Evolutionary conservation across 1,140 invertebrate species (phyloP), one percentile per base, ranked within the genome.

Genomic region (Conopomorpha cramerella): DNA sequence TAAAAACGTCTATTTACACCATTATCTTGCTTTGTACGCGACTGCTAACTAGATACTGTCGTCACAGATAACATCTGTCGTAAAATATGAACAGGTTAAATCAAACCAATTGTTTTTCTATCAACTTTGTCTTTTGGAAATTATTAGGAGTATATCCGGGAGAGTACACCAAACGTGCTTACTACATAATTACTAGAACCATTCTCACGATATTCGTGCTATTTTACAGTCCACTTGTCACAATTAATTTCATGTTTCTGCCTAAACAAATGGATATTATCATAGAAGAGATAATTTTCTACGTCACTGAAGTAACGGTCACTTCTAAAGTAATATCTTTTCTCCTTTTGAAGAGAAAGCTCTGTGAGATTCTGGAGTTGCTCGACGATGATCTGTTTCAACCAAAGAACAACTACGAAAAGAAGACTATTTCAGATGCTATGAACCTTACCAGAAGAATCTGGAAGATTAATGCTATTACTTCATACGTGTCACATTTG

Each of bases 341-440:
- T 38, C 18, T 56, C 8, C 29, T 53, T 10, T 40, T 49, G 45
- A 46, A 36, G 16, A 34, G 48, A 7, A 55, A 57, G 36, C 49
- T 68, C 16, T 35, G 15, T 11, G 35, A 52, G 18, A 41, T 68
- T 18, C 34, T 72, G 3, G 19, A 39, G 30, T 41, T 43, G 8
- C 38, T 72, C 15, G 60, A 72, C 27, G 52, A 48, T 33, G 45
- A 64, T 16, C 44, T 51, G 15, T 72, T 72, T 52, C 46, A 59
- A 39, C 42, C 57, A 8, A 19, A 44, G 26, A 53, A 37, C 16
- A 34, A 53, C n/a, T 43, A 51, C 16, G 55, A 41, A 41, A 8
- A 39, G 4, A 48, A 41, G 19, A 53, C 65, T 18, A 42, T 61
- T 30, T 15, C 41, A 2, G 36, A 43, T 15, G 64, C 60, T 1